Base-by-base conservation (phyloP, 2,797 vertebrate genomes). In the Danio aesculapii region DNA sequence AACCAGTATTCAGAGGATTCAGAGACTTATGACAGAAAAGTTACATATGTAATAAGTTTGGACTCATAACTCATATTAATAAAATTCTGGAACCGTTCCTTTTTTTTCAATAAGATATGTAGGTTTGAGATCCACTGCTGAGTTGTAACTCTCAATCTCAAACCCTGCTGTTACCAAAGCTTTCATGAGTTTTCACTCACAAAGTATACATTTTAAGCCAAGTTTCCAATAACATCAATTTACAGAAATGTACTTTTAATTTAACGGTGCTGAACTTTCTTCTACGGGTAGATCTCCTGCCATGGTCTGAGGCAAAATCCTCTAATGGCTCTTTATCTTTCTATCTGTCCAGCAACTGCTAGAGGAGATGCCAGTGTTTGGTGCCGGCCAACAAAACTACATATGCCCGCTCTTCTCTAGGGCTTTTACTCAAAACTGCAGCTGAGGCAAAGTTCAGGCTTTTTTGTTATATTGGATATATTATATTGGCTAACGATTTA, bases 371-470 rank as follows among this genome's bases (percentile, higher is more conserved):
- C 79, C 79, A 80, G 17, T 81, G 50, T 6, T 30, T 0, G 12
- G 55, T 55, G 71, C 16, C 1, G 71, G 70, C 61, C 84, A 75
- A 69, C 84, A 75, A 57, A 73, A 82, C 8, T 81, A 83, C 75
- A 61, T 71, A 63, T 62, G 46, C 49, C 79, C 13, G 52, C 77
- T 75, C 14, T 46, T 39, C 19, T 72, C 55, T 68, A 47, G 13
- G 50, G 41, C 30, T 67, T 83, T 71, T 74, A 62, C 49, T 69
- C 58, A 59, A 11, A 14, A 19, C 17, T n/a, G 41, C 52, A 66
- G 5, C 41, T 16, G 0, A 50, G 19, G 16, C 13, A 70, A 76
- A 79, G 55, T 62, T 17, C 47, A 66, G 9, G 2, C 52, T 46
- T 68, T 8, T 8, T 39, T 62, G 43, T 19, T 53, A 8, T 14